Base-by-base conservation (phyloP, 2,888 invertebrate genomes). In the Tupiocoris notatus region DNA sequence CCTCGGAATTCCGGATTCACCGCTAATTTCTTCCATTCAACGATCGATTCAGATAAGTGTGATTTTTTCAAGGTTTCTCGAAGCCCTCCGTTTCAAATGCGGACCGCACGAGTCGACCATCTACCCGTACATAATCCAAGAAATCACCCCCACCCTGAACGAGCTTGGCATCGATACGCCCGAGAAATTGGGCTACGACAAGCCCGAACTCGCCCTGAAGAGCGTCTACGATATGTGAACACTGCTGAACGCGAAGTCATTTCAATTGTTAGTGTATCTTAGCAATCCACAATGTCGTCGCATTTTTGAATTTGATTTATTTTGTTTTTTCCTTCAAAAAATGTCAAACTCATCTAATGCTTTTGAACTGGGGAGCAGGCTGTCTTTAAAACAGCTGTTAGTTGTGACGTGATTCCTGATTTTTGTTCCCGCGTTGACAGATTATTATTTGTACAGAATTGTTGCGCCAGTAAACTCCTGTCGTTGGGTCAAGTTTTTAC, bases 111-210 rank as follows among this genome's bases (percentile, higher is more conserved):
- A 88, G 1, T 87, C 88, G 18, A 91, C 91, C 84, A 92, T 95
- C 81, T 96, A 93, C 83, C 95, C 95, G 0, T 96, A 94, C 84
- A 87, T 96, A 79, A 85, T 96, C 77, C 92, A 94, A 25, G 93
- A 98, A 88, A 91, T 99, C 81, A 88, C 89, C 82, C 98, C 99
- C 39, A 95, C 96, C 1, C 87, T 99, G 77, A 89, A 90, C 59
- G 97, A 99, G 86, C 87, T 99, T 77, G 98, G 99, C 64, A 91
- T 99, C 81, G 90, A 90, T 75, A 96, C 98, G 25, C 94, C 93
- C 0, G 98, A 98, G 84, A 95, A 98, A 83, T 88, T 99, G 82
- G 98, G 98, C 78, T 98, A 95, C 83, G 97, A 98, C 85, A 93
- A 96, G 86, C 99, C 98, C 77, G 98, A 99, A 86, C 86, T 98